phyloP scores from a whole-genome alignment of 2,797 vertebrate genomes.

The Phrynocephalus vlangalii region DNA sequence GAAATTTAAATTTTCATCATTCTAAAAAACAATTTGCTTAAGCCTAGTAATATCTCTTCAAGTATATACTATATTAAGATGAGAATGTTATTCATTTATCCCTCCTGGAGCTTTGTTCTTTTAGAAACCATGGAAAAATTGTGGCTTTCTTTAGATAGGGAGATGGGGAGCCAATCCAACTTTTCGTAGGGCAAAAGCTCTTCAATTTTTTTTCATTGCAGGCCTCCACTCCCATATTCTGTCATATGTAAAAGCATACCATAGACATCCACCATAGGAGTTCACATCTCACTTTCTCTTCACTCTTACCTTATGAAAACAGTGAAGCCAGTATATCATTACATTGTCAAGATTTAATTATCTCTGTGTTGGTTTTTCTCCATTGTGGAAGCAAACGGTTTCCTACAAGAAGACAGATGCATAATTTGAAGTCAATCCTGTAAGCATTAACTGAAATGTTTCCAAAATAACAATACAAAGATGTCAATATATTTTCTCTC shows the following conservation, averaged over 20 bases:
- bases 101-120: conserved; percentile 10
- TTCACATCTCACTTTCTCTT: conserved; percentile 22
- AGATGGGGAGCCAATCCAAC: conserved; percentile 17
- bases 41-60: background rate
- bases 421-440: background rate
- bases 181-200: conserved; percentile 34
- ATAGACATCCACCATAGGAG: conserved; percentile 4
- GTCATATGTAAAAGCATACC: background rate
- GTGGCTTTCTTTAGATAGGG: conserved; percentile 11
- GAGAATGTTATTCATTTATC: conserved; percentile 3
- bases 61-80: conserved; percentile 5
- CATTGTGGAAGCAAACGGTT: background rate
- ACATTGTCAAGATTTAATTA: background rate
- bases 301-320: background rate
- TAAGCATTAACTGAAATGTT: background rate
- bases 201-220: conserved; percentile 40
- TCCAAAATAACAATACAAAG: background rate
- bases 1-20: conserved; percentile 7
- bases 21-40: conserved; percentile 21
- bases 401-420: background rate
- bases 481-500: background rate
- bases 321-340: background rate
- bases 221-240: conserved; percentile 7
- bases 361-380: background rate
- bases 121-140: background rate